Percentiles rank a stretch among this genome's conserved stretches.
phyloP scores from a whole-genome alignment of 1,140 invertebrate species.

The Listronotus oregonensis region DNA sequence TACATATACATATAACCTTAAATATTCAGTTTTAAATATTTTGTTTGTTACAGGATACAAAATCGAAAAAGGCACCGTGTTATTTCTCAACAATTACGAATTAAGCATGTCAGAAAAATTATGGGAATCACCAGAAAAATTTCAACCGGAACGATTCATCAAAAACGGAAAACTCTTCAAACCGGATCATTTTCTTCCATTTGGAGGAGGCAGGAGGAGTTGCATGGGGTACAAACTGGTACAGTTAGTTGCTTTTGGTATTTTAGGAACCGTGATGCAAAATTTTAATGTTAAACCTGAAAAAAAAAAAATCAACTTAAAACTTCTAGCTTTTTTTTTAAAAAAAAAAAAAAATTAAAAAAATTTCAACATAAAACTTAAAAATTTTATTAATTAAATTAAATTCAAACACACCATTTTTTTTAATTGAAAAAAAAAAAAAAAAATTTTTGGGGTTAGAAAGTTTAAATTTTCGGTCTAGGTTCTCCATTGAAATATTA shows the following conservation, averaged over 20 bases:
- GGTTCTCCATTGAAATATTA: too few species aligned
- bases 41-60: constrained; percentile 60
- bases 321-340: too few species aligned
- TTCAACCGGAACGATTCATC: constrained; percentile 77
- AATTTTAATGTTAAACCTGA: constrained; percentile 69
- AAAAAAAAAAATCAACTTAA: too few species aligned
- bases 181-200: constrained; percentile 78
- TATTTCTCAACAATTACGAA: constrained; percentile 88
- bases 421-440: too few species aligned
- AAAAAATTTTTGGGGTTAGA: too few species aligned
- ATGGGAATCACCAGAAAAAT: constrained; percentile 73
- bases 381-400: too few species aligned
- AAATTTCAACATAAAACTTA: too few species aligned
- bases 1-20: too few species aligned
- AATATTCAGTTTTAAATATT: not conserved
- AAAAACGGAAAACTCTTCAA: constrained; percentile 55
- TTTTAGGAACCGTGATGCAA: constrained; percentile 73
- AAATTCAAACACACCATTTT: too few species aligned
- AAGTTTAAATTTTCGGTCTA: too few species aligned
- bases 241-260: constrained; percentile 74
- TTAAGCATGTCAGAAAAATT: constrained; percentile 76
- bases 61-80: constrained; percentile 77
- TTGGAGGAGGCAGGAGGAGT: constrained; percentile 82
- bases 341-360: too few species aligned
- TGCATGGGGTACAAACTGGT: constrained; percentile 89